These are phyloP conservation scores for Drosophila affinis DNA, from an alignment of 2,888 invertebrate species.

Conservation along the genomic window DNA sequence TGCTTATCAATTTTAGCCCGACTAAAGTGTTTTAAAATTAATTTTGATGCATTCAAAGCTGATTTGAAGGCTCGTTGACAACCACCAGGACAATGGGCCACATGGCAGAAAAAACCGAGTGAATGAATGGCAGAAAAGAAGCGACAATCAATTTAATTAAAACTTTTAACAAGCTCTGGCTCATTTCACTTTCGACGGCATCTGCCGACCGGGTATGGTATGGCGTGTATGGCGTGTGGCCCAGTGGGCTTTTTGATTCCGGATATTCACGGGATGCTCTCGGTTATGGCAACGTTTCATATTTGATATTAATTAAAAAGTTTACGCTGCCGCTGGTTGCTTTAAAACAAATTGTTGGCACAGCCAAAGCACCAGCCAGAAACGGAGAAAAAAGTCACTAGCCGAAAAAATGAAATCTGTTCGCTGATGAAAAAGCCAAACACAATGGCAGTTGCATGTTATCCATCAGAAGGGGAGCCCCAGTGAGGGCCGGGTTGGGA, in stretches of 20 bases:
- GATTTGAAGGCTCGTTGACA: conserved; percentile 16
- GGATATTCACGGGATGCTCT: conserved; percentile 12
- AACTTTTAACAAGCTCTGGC: conserved; percentile 74
- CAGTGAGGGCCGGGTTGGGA: background rate
- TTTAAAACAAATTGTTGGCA: conserved; percentile 71
- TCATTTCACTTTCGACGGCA: conserved; percentile 72
- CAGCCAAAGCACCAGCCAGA: conserved; percentile 8
- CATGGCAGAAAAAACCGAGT: conserved; percentile 13
- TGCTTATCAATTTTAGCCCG: background rate
- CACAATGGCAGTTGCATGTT: conserved; percentile 57
- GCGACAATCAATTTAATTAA: conserved; percentile 79
- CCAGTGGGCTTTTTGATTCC: conserved; percentile 32
- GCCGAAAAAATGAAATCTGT: conserved; percentile 40
- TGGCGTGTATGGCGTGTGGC: conserved; percentile 3
- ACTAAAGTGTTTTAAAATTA: conserved; percentile 17
- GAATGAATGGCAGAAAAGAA: conserved; percentile 64
- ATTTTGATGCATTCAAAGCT: conserved; percentile 14
- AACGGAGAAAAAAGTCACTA: conserved; percentile 14
- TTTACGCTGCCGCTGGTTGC: conserved; percentile 62
- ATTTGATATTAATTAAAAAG: conserved; percentile 79
- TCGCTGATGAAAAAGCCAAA: conserved; percentile 44
- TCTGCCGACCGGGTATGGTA: background rate
- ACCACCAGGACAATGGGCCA: conserved; percentile 7
- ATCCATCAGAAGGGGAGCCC: conserved; percentile 50
- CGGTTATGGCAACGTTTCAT: conserved; percentile 67